phyloP scores from a whole-genome alignment of 2,113 vertebrate species.

The Rhinolophus sinicus region DNA sequence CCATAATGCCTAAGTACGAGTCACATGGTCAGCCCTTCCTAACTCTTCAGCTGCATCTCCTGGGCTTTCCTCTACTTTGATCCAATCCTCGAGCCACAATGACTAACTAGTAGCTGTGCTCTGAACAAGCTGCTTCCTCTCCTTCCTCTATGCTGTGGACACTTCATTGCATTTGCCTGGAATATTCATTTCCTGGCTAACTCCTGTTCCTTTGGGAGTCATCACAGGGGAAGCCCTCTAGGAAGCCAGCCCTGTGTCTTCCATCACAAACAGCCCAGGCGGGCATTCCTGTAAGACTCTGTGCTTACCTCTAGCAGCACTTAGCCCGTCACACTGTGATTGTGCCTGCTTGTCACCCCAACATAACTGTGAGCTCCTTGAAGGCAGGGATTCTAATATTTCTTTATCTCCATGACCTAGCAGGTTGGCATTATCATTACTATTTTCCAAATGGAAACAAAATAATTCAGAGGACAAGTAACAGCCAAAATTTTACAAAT shows the following conservation, averaged over 20 bases:
- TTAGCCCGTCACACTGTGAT: not conserved
- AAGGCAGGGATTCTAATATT: not conserved
- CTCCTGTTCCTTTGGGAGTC: not conserved
- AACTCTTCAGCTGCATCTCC: not conserved
- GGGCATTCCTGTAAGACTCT: not conserved
- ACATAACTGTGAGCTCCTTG: not conserved
- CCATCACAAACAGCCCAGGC: not conserved
- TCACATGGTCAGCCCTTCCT: not conserved
- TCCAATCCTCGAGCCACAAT: not conserved
- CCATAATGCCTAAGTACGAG: not conserved
- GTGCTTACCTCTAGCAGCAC: not conserved
- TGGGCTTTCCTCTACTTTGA: not conserved
- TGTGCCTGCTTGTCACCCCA: not conserved
- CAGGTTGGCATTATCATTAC: not conserved
- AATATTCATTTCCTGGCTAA: not conserved
- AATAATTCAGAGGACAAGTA: not conserved
- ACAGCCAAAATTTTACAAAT: not conserved
- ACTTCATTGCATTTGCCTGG: not conserved
- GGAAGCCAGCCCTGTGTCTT: not conserved
- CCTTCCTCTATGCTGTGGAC: not conserved
- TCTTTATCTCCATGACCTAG: not conserved
- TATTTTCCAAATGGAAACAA: slow-evolving; percentile 23
- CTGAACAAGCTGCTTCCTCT: not conserved
- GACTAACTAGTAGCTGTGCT: not conserved
- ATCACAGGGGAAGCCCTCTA: not conserved